phyloP scores from a whole-genome alignment of 2,797 vertebrate species.

The Toxotes lorentzi region DNA sequence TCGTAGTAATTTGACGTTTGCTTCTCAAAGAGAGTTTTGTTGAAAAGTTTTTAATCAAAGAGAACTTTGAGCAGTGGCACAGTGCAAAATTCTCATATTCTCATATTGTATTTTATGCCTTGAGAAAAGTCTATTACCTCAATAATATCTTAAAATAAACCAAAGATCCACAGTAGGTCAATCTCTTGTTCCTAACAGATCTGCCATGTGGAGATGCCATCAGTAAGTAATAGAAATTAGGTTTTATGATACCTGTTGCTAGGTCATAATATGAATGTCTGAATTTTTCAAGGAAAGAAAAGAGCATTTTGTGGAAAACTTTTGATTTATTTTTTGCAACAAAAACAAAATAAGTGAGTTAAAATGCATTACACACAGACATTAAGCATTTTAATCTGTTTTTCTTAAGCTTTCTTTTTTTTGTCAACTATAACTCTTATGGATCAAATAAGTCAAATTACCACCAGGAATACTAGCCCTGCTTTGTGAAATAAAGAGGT shows the following conservation, averaged over 20 bases:
- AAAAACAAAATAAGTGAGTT: background rate
- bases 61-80: background rate
- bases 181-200: constrained; percentile 1
- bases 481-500: constrained; percentile 72
- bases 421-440: constrained; percentile 22
- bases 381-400: constrained; percentile 45
- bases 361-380: constrained; percentile 44
- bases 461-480: constrained; percentile 43
- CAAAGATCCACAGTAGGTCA: background rate
- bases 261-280: background rate
- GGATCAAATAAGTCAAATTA: constrained; percentile 67
- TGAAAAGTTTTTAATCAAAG: background rate
- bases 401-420: constrained; percentile 36
- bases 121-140: background rate
- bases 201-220: background rate
- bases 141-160: background rate
- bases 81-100: background rate
- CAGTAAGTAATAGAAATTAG: background rate
- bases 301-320: background rate
- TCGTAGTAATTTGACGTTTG: background rate
- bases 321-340: background rate
- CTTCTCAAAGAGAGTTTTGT: background rate
- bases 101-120: background rate
- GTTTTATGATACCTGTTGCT: constrained; percentile 56
- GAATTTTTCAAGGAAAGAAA: constrained; percentile 16